Evolutionary conservation across 2,888 invertebrate species (phyloP).

Genomic region (Amblyjoppa fuscipennis): DNA sequence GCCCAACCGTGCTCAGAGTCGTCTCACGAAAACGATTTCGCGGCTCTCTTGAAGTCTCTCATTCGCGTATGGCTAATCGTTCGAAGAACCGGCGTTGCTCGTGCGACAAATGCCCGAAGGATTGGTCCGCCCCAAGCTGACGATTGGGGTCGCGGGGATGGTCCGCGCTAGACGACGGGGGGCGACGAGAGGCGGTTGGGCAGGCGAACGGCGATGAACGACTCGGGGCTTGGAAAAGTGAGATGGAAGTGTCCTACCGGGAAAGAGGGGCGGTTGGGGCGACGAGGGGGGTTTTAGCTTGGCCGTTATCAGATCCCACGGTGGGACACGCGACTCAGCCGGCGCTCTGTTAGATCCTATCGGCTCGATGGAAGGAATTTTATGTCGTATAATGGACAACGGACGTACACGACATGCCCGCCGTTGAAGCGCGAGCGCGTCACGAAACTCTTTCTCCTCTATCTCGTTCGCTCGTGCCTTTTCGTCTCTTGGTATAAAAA

Average conservation of each 20-base stretch:
- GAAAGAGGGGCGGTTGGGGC: conserved; percentile 41
- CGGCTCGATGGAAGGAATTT: conserved; percentile 83
- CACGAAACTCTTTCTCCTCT: conserved; percentile 68
- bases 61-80: too few relatives aligned
- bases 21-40: too few relatives aligned
- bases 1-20: too few relatives aligned
- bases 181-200: conserved; percentile 52
- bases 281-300: conserved; percentile 73
- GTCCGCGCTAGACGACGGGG: conserved; percentile 42
- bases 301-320: conserved; percentile 82
- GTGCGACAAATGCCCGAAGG: conserved; percentile 73
- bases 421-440: conserved; percentile 52
- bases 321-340: conserved; percentile 83
- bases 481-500: conserved; percentile 40
- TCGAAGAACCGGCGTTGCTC: conserved; percentile 70
- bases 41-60: too few relatives aligned
- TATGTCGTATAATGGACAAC: conserved; percentile 83
- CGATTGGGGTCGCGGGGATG: conserved; percentile 80
- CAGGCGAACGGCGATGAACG: conserved; percentile 24
- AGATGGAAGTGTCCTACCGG: conserved; percentile 61
- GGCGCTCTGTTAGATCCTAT: conserved; percentile 79
- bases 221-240: conserved; percentile 59
- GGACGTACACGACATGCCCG: conserved; percentile 67
- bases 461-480: conserved; percentile 39
- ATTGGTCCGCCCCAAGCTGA: conserved; percentile 29